phyloP scores from a whole-genome alignment of 2,797 vertebrate genomes.

The Danio kyathit region DNA sequence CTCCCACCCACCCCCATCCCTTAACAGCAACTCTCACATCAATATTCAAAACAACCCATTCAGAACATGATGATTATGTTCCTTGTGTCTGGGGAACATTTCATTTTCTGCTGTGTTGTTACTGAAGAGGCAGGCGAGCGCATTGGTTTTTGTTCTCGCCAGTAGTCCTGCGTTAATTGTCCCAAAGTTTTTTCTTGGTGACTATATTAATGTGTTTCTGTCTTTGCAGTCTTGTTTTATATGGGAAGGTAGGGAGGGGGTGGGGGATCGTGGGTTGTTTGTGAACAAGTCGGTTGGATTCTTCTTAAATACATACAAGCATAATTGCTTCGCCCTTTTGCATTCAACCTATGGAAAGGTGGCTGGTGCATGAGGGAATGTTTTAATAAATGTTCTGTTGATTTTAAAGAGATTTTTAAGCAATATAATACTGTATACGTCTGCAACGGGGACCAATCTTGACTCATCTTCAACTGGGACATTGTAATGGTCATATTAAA shows the following conservation, averaged over 20 bases:
- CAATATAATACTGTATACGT: conserved; percentile 63
- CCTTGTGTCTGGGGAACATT: conserved; percentile 24
- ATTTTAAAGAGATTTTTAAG: conserved; percentile 53
- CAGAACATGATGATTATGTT: conserved; percentile 43
- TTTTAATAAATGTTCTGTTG: conserved; percentile 20
- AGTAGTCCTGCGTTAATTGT: conserved; percentile 31
- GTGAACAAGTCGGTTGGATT: neutral
- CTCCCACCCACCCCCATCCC: conserved; percentile 16
- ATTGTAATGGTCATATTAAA: conserved; percentile 71
- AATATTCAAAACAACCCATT: conserved; percentile 41
- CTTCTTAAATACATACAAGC: conserved; percentile 28
- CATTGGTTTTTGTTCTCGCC: neutral
- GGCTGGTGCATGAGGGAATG: neutral
- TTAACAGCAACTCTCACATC: conserved; percentile 23
- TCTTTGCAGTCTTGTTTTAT: conserved; percentile 32
- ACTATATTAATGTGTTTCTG: conserved; percentile 11
- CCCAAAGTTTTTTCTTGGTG: conserved; percentile 14
- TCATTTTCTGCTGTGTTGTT: conserved; percentile 35
- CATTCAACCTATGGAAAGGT: neutral
- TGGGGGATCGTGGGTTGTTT: neutral
- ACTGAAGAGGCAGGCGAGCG: conserved; percentile 14
- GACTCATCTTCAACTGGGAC: conserved; percentile 43
- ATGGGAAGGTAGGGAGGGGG: neutral
- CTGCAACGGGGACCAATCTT: conserved; percentile 68
- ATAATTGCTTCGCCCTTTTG: conserved; percentile 10